Conservation (phyloP, 1,140 invertebrate species). For the Maconellicoccus hirsutus region DNA sequence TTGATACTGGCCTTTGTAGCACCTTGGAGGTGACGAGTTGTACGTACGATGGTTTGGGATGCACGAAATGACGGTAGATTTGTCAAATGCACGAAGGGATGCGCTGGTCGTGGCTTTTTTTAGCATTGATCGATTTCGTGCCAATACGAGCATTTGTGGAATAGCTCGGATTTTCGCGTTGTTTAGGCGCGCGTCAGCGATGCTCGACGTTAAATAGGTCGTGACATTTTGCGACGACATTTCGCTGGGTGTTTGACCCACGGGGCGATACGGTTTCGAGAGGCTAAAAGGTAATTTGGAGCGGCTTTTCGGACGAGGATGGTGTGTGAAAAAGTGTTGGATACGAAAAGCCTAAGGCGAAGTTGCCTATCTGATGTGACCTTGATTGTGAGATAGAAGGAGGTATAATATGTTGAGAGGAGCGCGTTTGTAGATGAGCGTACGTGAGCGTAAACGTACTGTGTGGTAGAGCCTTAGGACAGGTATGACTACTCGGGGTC, state of each 20-base stretch:
- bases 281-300: too few species aligned
- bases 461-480: constrained; percentile 19
- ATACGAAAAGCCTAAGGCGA: not conserved
- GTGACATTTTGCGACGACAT: not conserved
- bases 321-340: too few species aligned
- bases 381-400: constrained; percentile 19
- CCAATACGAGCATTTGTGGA: too few species aligned
- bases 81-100: too few species aligned
- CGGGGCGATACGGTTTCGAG: not conserved
- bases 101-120: not conserved
- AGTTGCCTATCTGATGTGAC: constrained; percentile 17
- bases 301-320: not conserved
- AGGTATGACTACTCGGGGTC: constrained; percentile 20
- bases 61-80: too few species aligned
- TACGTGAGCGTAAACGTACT: constrained; percentile 15
- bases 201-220: not conserved
- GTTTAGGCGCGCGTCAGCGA: not conserved
- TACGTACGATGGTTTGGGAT: too few species aligned
- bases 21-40: too few species aligned
- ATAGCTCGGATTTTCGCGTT: not conserved
- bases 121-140: not conserved
- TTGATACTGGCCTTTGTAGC: too few species aligned
- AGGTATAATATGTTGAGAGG: constrained; percentile 16
- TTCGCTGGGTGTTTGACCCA: not conserved
- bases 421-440: constrained; percentile 12